Evolutionary conservation across 1,140 invertebrate species (phyloP), one percentile per base, ranked within the genome.

Genomic region (Drosophila micromelanica): DNA sequence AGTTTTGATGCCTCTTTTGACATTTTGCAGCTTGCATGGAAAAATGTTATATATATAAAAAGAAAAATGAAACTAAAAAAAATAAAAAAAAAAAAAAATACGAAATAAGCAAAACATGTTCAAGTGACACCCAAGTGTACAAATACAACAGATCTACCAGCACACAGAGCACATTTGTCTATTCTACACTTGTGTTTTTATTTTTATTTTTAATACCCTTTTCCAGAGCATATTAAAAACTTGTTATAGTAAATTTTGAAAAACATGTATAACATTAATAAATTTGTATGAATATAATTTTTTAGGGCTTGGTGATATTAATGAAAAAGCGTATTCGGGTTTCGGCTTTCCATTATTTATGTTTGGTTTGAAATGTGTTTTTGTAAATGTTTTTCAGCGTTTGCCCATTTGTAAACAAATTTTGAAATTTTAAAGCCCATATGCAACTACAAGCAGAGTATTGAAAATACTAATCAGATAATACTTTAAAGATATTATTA

Each of bases 21-120:
- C 63, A 73, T 67, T 67, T 73, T 60, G 70, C 70, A 67, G 70
- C 63, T 52, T 73, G 38, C 59, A 67, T 67, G 55, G 70, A 73
- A 73, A 73, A 73, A 30, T 73, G 65, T 59, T 23, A 23, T 3
- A 23, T 23, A 23, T 23, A 12, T 23, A 5, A 17, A 32, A 9
- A 12, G 35, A 35, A 57, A 12, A 56, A 57, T 23, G 5, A 38
- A 5, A 37, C 27, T 27, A 30, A 35, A 43, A 45, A 23, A 3
- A 9, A 52, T 27, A 54, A 27, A 45, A 12, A 17, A 37, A 54
- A 27, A 45, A 12, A 17, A 37, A 17, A 15, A 52, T 27, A 37
- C 5, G 51, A 46, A 52, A 43, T 52, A 56, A 43, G 60, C 62
- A 67, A 42, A 57, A 46, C 30, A 72, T 73, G 54, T 60, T 60